Base-by-base conservation (phyloP, 2,797 vertebrate genomes). In the Heliangelus exortis region DNA sequence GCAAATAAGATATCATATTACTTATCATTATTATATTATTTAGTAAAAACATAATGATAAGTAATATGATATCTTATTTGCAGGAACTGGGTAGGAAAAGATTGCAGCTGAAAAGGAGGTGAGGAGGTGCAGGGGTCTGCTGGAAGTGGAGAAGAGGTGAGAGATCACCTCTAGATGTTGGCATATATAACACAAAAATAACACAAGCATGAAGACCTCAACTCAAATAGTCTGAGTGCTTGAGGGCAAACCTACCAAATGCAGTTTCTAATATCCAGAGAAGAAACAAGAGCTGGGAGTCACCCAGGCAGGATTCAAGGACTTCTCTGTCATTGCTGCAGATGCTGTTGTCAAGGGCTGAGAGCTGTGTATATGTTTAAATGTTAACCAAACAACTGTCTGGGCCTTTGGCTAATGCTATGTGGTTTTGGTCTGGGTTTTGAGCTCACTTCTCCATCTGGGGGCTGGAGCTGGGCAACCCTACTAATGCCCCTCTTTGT, bases 81-180 rank as follows among this genome's bases (percentile, higher is more conserved):
- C n/a, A n/a, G n/a, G 2, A 47, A 36, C 47, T 10, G 25, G 10
- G 22, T 29, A 71, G 26, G 5, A 72, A 67, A 26, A 1, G 0
- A 31, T 10, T 74, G 58, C 20, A 28, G 7, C 43, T 36, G 21
- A 90, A 90, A 86, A 7, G 25, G 68, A 86, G n/a, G n/a, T n/a
- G n/a, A n/a, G 26, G 47, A 77, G 19, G 74, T 69, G 57, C 45
- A 76, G 26, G 4, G 18, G 21, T 59, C 16, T 92, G 21, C 39
- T 63, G 5, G 31, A 66, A 83, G 21, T 4, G 33, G 19, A 61
- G 34, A 62, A 85, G 63, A 2, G 0, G 17, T 45, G 57, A 63
- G 43, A 50, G n/a, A n/a, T 61, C 29, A 20, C 31, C 73, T 73
- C n/a, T 88, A 50, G 68, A 34, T 34, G 22, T 31, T 83, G 45